Conservation (phyloP, 2,113 vertebrate genomes). For the Petrocephalus microphthalmus region DNA sequence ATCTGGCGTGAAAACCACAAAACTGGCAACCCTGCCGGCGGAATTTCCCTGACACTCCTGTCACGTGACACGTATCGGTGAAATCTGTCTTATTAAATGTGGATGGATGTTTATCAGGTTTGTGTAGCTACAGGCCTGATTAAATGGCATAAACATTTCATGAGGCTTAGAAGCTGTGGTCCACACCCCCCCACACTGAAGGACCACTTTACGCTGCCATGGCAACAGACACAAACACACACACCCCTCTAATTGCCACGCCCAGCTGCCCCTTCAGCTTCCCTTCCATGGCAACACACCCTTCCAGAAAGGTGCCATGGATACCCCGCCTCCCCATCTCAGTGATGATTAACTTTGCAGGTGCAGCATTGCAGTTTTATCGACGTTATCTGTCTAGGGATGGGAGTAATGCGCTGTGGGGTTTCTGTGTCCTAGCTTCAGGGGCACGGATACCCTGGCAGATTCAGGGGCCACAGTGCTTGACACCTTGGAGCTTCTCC, state of each 20-base stretch:
- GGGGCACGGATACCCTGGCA: background rate
- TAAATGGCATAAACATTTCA: background rate
- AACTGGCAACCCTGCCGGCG: background rate
- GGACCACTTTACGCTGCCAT: background rate
- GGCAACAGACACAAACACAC: background rate
- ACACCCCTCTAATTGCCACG: background rate
- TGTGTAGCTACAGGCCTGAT: background rate
- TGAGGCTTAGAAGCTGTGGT: background rate
- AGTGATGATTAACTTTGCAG: background rate
- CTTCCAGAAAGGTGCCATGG: background rate
- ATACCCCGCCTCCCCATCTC: background rate
- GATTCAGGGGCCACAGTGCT: background rate
- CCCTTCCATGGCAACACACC: background rate
- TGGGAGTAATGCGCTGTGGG: background rate
- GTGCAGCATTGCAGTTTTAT: background rate
- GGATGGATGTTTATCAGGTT: background rate
- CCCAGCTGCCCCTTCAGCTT: background rate
- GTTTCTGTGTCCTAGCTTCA: background rate
- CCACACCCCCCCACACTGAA: background rate
- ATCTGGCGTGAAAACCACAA: background rate
- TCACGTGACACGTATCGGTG: background rate
- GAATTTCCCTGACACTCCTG: background rate
- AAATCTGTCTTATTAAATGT: background rate
- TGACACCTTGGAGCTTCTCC: background rate
- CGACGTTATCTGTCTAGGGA: background rate